Evolutionary conservation across 1,140 invertebrate species (phyloP).

Genomic region (Maconellicoccus hirsutus): DNA sequence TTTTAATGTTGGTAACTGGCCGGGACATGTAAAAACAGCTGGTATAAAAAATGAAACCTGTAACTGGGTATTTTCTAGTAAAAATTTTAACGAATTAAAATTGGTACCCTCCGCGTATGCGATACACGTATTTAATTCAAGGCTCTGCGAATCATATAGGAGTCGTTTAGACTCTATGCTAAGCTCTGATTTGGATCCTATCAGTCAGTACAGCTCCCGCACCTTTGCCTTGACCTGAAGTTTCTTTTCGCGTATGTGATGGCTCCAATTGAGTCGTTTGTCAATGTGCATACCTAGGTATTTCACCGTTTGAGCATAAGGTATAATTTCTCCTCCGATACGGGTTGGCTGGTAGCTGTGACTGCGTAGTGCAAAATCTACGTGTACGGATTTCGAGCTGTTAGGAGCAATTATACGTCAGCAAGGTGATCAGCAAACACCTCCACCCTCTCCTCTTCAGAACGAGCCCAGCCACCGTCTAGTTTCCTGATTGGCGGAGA

Average conservation of each 20-base stretch:
- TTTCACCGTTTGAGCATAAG: background rate
- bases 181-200: too few species aligned
- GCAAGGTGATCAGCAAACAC: conserved; percentile 12
- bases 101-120: conserved; percentile 84
- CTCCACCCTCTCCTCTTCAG: background rate
- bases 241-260: too few species aligned
- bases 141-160: conserved; percentile 70
- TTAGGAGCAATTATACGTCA: background rate
- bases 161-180: too few species aligned
- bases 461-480: background rate
- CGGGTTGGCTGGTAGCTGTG: background rate
- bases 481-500: background rate
- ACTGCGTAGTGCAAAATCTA: conserved; percentile 5
- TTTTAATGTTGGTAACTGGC: conserved; percentile 87
- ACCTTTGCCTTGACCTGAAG: too few species aligned
- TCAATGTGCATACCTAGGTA: background rate
- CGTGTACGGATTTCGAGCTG: background rate
- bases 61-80: conserved; percentile 72
- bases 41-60: conserved; percentile 70
- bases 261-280: too few species aligned
- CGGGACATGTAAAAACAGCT: conserved; percentile 74
- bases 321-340: background rate
- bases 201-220: too few species aligned
- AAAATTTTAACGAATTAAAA: conserved; percentile 62
- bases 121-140: conserved; percentile 77